Percentiles rank a stretch among this genome's conserved stretches.
These are phyloP conservation scores for Tholera decimalis DNA, from an alignment of 2,888 invertebrate genomes.

Conservation along the genomic window DNA sequence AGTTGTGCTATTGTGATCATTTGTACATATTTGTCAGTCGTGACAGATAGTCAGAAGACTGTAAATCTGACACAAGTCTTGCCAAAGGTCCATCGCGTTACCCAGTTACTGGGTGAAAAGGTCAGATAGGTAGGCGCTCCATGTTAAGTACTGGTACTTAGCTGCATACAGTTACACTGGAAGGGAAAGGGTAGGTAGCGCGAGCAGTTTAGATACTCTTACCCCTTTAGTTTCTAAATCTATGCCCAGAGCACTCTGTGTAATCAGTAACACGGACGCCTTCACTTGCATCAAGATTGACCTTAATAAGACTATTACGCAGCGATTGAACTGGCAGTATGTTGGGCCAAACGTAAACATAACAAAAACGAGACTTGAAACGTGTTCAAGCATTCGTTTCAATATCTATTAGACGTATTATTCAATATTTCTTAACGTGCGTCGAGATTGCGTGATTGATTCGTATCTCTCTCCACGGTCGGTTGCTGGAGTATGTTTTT, in stretches of 20 bases:
- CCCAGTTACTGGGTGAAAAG: no score
- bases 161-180: no score
- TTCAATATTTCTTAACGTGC: slow-evolving; percentile 54
- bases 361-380: slow-evolving; percentile 13
- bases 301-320: slow-evolving; percentile 46
- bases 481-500: slow-evolving; percentile 62
- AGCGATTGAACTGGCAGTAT: slow-evolving; percentile 12
- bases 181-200: no score
- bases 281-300: slow-evolving; percentile 31
- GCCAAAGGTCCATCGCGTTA: no score
- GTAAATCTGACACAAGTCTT: no score
- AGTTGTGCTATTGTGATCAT: no score
- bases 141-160: no score
- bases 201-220: neutral
- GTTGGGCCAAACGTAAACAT: slow-evolving; percentile 2
- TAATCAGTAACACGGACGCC: slow-evolving; percentile 7
- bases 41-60: no score
- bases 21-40: no score
- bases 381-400: slow-evolving; percentile 24
- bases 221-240: neutral
- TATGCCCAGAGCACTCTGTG: neutral
- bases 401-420: slow-evolving; percentile 44
- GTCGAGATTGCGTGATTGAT: slow-evolving; percentile 60
- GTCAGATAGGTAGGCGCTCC: no score
- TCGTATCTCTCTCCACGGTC: slow-evolving; percentile 65